Conservation (phyloP, 2,113 vertebrate genomes). For the Spilogale gracilis region DNA sequence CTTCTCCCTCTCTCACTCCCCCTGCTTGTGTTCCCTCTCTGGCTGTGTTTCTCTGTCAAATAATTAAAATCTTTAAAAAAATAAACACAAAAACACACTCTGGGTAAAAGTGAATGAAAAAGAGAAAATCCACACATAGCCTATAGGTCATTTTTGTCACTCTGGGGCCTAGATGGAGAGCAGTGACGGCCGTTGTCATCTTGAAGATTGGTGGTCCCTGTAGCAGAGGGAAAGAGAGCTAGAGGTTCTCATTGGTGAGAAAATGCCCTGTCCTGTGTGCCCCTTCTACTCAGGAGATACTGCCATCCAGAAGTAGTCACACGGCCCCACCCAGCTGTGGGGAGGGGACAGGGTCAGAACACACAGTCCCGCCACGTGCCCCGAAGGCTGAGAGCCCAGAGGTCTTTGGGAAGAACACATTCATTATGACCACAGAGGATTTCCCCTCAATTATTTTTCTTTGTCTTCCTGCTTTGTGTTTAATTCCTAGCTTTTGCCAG, state of each 20-base stretch:
- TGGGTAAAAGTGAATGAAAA: conserved; percentile 4
- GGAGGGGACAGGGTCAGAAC: neutral
- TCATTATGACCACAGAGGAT: neutral
- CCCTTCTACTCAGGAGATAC: fast-evolving
- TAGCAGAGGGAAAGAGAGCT: neutral
- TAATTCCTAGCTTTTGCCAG: conserved; percentile 25
- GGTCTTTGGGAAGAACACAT: neutral
- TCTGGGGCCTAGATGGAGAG: neutral
- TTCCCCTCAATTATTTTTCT: neutral
- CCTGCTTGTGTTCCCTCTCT: too few relatives aligned
- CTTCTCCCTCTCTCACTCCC: too few relatives aligned
- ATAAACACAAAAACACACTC: neutral
- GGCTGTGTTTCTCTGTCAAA: too few relatives aligned
- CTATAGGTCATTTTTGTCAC: neutral
- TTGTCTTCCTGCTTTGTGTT: conserved; percentile 36
- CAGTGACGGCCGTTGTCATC: neutral
- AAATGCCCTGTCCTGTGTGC: neutral
- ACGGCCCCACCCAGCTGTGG: neutral
- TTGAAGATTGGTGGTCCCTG: neutral
- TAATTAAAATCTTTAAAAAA: too few relatives aligned
- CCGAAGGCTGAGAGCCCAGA: neutral
- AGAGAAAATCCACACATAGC: neutral
- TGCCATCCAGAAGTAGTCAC: neutral
- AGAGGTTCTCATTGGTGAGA: neutral
- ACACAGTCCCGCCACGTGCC: fast-evolving